Conservation (phyloP, 2,113 vertebrate species). For the Mugil cephalus region DNA sequence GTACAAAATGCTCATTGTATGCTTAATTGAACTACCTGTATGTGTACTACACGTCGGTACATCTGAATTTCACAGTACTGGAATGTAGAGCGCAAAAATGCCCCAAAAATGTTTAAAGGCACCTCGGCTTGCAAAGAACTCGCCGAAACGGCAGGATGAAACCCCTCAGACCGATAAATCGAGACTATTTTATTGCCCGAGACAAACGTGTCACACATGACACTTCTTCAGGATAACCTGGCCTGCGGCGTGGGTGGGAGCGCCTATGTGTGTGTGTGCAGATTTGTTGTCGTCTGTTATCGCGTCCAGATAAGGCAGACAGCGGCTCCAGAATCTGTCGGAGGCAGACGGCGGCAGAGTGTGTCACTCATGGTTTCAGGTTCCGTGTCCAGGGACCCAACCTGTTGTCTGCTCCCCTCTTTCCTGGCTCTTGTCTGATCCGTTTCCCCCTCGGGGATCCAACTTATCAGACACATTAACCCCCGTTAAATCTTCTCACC, state of each 20-base stretch:
- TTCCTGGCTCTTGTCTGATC: conserved; percentile 52
- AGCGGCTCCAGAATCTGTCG: conserved; percentile 82
- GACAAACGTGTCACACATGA: conserved; percentile 44
- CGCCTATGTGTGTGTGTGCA: conserved; percentile 39
- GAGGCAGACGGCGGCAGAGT: conserved; percentile 79
- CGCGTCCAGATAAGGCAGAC: conserved; percentile 81
- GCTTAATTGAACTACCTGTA: not conserved
- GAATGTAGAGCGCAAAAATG: not conserved
- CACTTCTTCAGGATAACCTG: conserved; percentile 58
- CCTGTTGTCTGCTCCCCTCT: conserved; percentile 58
- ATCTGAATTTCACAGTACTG: not conserved
- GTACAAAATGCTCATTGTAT: not conserved
- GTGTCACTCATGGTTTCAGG: conserved; percentile 82
- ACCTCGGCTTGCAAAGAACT: too few species aligned
- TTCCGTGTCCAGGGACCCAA: conserved; percentile 74
- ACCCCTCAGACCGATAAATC: not conserved
- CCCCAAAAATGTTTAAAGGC: not conserved
- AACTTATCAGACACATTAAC: not conserved
- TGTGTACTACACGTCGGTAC: not conserved
- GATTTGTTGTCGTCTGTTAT: conserved; percentile 87
- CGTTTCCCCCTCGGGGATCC: conserved; percentile 55
- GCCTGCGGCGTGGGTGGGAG: conserved; percentile 77
- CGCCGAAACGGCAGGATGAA: not conserved
- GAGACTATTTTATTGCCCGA: not conserved
- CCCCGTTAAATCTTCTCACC: not conserved